phyloP scores from a whole-genome alignment of 1,140 invertebrate species.

The Coenobita brevimanus region DNA sequence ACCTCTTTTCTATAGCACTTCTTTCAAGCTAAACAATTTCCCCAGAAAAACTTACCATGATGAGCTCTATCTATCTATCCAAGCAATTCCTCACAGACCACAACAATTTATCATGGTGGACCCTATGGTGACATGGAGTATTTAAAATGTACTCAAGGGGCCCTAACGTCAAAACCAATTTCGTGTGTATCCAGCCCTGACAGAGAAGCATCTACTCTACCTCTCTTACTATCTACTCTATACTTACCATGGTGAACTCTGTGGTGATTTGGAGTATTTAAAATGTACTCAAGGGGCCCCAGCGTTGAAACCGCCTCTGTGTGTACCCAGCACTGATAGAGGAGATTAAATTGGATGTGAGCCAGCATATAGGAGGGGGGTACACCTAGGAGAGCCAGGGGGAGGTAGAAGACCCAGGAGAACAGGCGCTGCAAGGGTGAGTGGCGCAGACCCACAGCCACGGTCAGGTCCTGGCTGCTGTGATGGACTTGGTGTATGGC shows the following conservation, averaged over 20 bases:
- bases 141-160: slow-evolving; percentile 90
- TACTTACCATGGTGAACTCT: slow-evolving; percentile 86
- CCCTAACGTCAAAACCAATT: slow-evolving; percentile 84
- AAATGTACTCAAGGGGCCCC: slow-evolving; percentile 87
- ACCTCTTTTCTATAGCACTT: too few relatives aligned
- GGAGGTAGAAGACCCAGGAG: slow-evolving; percentile 88
- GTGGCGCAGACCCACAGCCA: slow-evolving; percentile 89
- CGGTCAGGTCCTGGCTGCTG: slow-evolving; percentile 95
- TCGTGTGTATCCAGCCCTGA: slow-evolving; percentile 95
- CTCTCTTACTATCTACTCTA: too few relatives aligned
- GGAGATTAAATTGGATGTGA: slow-evolving; percentile 89
- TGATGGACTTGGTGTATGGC: slow-evolving; percentile 96
- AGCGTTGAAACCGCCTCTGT: slow-evolving; percentile 85
- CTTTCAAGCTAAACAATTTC: too few relatives aligned
- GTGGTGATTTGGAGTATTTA: slow-evolving; percentile 93
- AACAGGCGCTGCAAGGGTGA: slow-evolving; percentile 87
- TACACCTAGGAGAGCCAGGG: slow-evolving; percentile 83
- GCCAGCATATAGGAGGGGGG: slow-evolving; percentile 88
- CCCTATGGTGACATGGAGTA: slow-evolving; percentile 90
- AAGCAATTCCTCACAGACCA: neutral
- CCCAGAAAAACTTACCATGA: too few relatives aligned
- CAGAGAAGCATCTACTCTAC: too few relatives aligned
- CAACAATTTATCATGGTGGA: slow-evolving; percentile 82
- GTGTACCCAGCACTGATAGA: slow-evolving; percentile 96
- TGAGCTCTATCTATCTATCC: too few relatives aligned